phyloP scores from a whole-genome alignment of 1,140 invertebrate species.

The Aphidius gifuensis region DNA sequence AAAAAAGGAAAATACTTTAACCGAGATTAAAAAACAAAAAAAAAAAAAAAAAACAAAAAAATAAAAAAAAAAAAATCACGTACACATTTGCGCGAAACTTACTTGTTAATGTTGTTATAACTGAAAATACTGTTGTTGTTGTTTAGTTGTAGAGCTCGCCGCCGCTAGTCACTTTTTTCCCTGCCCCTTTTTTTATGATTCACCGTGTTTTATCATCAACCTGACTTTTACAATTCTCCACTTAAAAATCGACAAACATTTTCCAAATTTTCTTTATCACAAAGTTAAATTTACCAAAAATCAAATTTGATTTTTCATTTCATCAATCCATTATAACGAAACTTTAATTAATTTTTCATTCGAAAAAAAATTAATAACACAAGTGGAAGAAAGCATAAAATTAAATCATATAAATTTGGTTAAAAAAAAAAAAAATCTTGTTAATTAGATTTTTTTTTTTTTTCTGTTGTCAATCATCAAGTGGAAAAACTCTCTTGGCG shows the following conservation, averaged over 20 bases:
- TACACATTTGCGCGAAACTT: constrained; percentile 48
- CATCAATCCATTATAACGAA: neutral
- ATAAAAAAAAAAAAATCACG: constrained; percentile 16
- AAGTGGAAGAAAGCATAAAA: no score
- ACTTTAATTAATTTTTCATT: no score
- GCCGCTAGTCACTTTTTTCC: constrained; percentile 52
- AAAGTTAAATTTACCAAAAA: no score
- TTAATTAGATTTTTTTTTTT: constrained; percentile 3
- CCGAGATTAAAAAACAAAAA: constrained; percentile 17
- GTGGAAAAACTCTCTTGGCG: constrained; percentile 21
- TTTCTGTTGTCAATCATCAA: constrained; percentile 5
- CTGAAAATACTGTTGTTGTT: constrained; percentile 58
- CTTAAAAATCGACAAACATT: neutral
- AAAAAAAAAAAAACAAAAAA: no score
- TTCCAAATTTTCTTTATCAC: neutral
- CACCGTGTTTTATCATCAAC: constrained; percentile 5
- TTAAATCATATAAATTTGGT: no score
- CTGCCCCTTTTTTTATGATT: constrained; percentile 13
- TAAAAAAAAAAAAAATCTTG: constrained; percentile 5
- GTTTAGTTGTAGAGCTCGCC: constrained; percentile 58
- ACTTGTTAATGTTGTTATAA: constrained; percentile 58
- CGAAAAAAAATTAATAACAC: no score
- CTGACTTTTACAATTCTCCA: neutral
- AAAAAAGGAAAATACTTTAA: neutral
- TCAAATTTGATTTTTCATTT: neutral